Evolutionary conservation across 2,888 invertebrate species (phyloP), one percentile per base, ranked within the genome.

Genomic region (Steinernema hermaphroditum): DNA sequence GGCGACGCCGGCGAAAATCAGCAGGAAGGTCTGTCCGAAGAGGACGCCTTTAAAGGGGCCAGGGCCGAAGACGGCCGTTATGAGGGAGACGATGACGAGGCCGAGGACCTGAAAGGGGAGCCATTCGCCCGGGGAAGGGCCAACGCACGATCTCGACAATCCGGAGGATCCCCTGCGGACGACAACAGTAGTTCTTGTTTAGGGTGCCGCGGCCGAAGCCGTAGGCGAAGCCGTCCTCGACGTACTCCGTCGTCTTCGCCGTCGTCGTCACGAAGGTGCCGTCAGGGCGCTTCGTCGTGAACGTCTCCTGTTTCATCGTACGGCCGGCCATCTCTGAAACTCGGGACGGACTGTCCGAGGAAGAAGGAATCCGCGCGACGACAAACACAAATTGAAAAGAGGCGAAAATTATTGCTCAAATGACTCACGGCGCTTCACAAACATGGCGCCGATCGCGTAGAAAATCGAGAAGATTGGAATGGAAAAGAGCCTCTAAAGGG

Each of bases 31-130:
- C 69, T 85, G 85, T 12, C 85, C 85, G 77, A 85, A 82, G 1
- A 85, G 81, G 68, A 83, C 76, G 9, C 82, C 82, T 74, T 78
- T 82, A 77, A 85, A 85, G 57, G 85, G 85, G 8, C 85, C 85
- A 12, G 85, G 85, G n/a, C 85, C 85, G 71, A 79, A 85, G 16
- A 85, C 85, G 2, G 80, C 78, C 14, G 81, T 78, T 68, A 85
- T 80, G 49, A 85, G 74, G 27, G 79, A 84, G 62, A 85, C 77
- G 41, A 83, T 78, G 4, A 83, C 77, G 8, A 83, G 76, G 57
- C 79, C 79, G 16, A 81, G 72, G 73, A 83, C 78, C 83, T 83
- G 77, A 57, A 81, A 76, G 19, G n/a, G n/a, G n/a, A n/a, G n/a
- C n/a, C n/a, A n/a, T n/a, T n/a, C n/a, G n/a, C n/a, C n/a, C n/a